Evolutionary conservation across 2,797 vertebrate genomes (phyloP).

Genomic region (Lagocephalus sceleratus): DNA sequence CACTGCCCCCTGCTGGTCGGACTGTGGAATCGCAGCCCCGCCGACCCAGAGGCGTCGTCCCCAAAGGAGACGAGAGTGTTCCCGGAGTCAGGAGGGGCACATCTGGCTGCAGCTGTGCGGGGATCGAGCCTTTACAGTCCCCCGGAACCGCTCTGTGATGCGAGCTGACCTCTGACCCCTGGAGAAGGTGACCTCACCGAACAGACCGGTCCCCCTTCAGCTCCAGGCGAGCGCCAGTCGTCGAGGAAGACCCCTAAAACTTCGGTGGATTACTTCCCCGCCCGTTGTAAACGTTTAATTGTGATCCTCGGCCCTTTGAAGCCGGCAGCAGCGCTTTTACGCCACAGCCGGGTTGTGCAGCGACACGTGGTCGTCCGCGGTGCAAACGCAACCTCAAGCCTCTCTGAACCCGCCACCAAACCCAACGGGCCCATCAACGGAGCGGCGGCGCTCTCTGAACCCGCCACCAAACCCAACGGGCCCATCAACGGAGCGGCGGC

Average conservation of each 20-base stretch:
- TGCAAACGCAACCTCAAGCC: neutral
- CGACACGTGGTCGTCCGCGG: neutral
- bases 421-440: conserved; percentile 2
- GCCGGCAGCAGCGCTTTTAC: no score
- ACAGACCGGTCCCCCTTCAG: neutral
- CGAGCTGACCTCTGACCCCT: conserved; percentile 37
- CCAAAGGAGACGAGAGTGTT: no score
- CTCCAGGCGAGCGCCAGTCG: conserved; percentile 32
- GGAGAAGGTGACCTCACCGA: conserved; percentile 39
- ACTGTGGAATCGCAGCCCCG: no score
- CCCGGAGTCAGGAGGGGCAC: no score
- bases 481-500: conserved; percentile 2
- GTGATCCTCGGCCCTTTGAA: neutral
- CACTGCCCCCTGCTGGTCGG: conserved; percentile 33
- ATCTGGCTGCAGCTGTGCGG: neutral
- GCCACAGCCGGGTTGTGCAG: no score
- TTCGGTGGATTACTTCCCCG: no score
- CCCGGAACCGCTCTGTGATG: conserved; percentile 27
- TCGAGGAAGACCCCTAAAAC: neutral
- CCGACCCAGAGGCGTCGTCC: no score
- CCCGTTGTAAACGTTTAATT: no score
- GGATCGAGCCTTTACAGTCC: neutral
- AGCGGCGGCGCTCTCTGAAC: neutral
- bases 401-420: neutral
- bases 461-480: conserved; percentile 2